Evolutionary conservation across 2,888 invertebrate genomes (phyloP), one percentile per base, ranked within the genome.

Genomic region (Lithophane socia): DNA sequence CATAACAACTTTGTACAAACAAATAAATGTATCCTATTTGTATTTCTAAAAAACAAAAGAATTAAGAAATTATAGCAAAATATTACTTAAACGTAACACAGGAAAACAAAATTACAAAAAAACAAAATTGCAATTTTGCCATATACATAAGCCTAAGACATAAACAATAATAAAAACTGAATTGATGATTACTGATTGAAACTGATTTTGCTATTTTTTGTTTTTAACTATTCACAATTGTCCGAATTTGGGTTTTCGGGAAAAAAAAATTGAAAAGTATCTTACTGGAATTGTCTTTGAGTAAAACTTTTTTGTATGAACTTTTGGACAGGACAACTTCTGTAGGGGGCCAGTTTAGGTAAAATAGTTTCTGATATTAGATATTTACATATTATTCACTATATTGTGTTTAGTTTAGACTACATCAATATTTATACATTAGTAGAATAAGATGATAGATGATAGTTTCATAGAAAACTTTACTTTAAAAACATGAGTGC

Each of bases 161-260:
- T 29, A 29, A 29, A 29, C 29, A 29, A 29, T 29, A 29, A 29
- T 29, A 29, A 29, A 29, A 29, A 1, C 29, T 29, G 29, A 29
- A 0, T 29, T 29, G 29, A 29, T 29, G 29, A 29, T 29, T 29
- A 29, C 29, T 29, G 29, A 29, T 29, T 29, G 29, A 29, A 29
- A 29, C 29, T 29, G 29, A 29, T 0, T 29, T 29, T 29, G 29
- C 9, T 21, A 54, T 54, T 54, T 54, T 54, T 54, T 21, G 21
- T 54, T 54, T 37, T 37, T 37, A 37, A 37, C 1, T 37, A 3
- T 37, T 37, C 37, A 37, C 37, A 2, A 37, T 21, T 0, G 3
- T 3, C n/a, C 54, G 1, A 3, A 56, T 4, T n/a, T 56, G n/a
- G 0, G 1, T n/a, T n/a, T n/a, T 10, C 0, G n/a, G n/a, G 3